Percentiles rank a stretch among this genome's conserved stretches.
Conservation (phyloP, 2,797 vertebrate species). For the Pseudochirops cupreus region DNA sequence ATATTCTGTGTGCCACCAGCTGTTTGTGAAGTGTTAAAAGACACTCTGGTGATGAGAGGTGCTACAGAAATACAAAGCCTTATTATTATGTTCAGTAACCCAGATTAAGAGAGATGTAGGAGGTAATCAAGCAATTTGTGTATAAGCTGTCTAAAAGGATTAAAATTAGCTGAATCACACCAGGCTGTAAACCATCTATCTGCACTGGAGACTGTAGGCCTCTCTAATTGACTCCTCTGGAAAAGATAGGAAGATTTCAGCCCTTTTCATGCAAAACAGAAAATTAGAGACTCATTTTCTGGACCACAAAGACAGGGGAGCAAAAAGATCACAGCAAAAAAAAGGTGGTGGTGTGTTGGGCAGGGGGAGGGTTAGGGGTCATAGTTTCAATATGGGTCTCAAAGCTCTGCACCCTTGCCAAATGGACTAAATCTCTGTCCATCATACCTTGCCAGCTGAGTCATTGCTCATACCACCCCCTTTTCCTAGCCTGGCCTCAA, state of each 20-base stretch:
- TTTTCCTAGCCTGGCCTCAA: background rate
- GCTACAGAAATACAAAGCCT: constrained; percentile 45
- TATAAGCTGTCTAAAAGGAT: constrained; percentile 61
- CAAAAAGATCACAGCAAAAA: background rate
- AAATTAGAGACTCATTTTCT: background rate
- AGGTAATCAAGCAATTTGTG: constrained; percentile 72
- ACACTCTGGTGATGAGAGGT: constrained; percentile 48
- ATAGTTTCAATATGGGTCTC: background rate
- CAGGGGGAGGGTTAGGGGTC: background rate
- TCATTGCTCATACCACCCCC: background rate
- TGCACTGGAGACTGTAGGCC: constrained; percentile 35
- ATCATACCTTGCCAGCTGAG: background rate
- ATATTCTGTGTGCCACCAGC: constrained; percentile 49
- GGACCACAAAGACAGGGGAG: background rate
- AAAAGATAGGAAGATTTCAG: background rate
- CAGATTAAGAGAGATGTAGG: constrained; percentile 69
- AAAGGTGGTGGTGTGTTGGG: no score
- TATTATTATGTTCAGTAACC: constrained; percentile 67
- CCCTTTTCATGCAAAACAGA: background rate
- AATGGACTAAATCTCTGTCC: background rate
- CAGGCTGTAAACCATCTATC: constrained; percentile 50
- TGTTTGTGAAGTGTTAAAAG: constrained; percentile 59
- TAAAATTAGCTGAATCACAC: constrained; percentile 71
- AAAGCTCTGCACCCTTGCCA: background rate
- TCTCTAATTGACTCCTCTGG: constrained; percentile 63